Conservation (phyloP, 2,797 vertebrate genomes). For the Craterocephalus amniculus region DNA sequence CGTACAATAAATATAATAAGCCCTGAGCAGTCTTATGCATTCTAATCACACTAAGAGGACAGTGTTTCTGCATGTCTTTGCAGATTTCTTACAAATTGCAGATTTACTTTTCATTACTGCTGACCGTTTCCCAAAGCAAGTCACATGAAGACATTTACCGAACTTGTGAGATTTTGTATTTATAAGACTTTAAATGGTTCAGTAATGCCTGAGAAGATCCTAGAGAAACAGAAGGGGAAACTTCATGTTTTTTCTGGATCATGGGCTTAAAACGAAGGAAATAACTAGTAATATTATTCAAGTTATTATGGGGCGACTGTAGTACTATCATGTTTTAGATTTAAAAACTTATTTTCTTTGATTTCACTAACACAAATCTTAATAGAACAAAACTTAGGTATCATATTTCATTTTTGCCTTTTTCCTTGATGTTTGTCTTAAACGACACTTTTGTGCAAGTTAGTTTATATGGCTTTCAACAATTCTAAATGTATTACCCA, state of each 20-base stretch:
- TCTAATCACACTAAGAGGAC: slow-evolving; percentile 61
- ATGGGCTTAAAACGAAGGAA: neutral
- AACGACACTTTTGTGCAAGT: neutral
- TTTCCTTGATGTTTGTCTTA: too few relatives aligned
- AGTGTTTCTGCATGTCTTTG: slow-evolving; percentile 64
- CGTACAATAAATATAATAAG: slow-evolving; percentile 75
- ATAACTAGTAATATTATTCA: too few relatives aligned
- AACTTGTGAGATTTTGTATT: slow-evolving; percentile 1
- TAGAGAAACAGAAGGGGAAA: neutral
- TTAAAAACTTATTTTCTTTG: neutral
- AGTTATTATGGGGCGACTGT: neutral
- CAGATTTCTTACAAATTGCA: slow-evolving; percentile 67
- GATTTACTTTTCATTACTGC: slow-evolving; percentile 58
- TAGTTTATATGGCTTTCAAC: slow-evolving; percentile 5
- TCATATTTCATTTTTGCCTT: neutral
- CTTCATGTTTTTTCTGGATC: neutral
- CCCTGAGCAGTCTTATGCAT: slow-evolving; percentile 56
- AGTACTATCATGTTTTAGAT: neutral
- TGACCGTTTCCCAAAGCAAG: slow-evolving; percentile 45
- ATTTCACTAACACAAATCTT: slow-evolving; percentile 1
- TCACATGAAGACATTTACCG: neutral
- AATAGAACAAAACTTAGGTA: neutral
- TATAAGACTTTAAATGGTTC: neutral
- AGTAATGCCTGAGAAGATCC: neutral
- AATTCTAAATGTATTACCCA: slow-evolving; percentile 22